These are phyloP conservation scores for Palaemon carinicauda DNA, from an alignment of 1,140 invertebrate genomes.

Conservation along the genomic window DNA sequence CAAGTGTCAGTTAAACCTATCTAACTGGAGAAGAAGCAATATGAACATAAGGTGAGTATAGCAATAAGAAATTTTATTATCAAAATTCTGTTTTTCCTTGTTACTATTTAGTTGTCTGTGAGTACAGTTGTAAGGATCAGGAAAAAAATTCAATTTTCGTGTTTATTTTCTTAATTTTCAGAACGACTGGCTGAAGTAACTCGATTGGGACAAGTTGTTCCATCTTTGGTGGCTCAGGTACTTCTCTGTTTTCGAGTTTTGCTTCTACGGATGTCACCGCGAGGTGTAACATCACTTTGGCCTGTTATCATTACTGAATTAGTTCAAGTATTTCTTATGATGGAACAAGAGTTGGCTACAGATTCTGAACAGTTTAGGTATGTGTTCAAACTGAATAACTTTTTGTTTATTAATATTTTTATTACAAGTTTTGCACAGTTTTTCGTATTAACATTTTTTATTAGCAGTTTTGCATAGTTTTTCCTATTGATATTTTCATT, in stretches of 20 bases:
- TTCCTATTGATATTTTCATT: too few species aligned
- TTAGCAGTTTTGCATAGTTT: too few species aligned
- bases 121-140: background rate
- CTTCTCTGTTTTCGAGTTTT: constrained; percentile 92
- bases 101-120: background rate
- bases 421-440: too few species aligned
- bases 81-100: too few species aligned
- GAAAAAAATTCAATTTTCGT: too few species aligned
- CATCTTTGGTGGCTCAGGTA: constrained; percentile 85
- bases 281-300: constrained; percentile 90
- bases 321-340: constrained; percentile 88
- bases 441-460: too few species aligned
- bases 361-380: constrained; percentile 84
- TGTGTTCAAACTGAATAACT: background rate
- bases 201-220: constrained; percentile 80
- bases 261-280: constrained; percentile 84
- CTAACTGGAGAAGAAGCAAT: too few species aligned
- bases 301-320: constrained; percentile 94
- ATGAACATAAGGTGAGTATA: too few species aligned
- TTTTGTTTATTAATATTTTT: background rate
- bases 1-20: too few species aligned
- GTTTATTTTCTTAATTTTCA: constrained; percentile 65
- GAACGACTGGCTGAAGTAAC: constrained; percentile 88
- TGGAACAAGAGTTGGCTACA: constrained; percentile 85
- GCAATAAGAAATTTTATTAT: too few species aligned